Base-by-base conservation (phyloP, 1,140 invertebrate species). In the Ceratoteleas bidentatus region DNA sequence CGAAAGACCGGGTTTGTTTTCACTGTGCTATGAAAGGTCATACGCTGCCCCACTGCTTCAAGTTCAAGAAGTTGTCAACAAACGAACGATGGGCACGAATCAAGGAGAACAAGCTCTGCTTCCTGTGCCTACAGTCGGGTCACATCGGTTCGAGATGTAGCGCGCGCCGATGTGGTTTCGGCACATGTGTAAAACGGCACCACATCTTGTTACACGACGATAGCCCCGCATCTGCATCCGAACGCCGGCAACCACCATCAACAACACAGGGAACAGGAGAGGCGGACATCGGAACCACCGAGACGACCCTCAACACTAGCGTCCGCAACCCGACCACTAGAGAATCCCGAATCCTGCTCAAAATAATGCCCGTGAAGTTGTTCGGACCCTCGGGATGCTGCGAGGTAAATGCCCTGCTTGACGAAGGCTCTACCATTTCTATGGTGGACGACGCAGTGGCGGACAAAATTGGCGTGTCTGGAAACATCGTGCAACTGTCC, bases 391-490 rank as follows among this genome's bases (percentile, higher is more conserved):
- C 8, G 2, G 38, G 38, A 40, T 40, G 38, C 0, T 40, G 38
- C 11, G 38, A 40, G 7, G 16, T 66, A 0, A 61, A 56, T 43
- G 56, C 38, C 3, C 11, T 58, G 4, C 15, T 58, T 0, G 56
- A 58, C 15, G 56, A 58, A 43, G 56, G 56, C 10, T 58, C 56
- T 4, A 58, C 56, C 0, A 34, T 58, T 7, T 43, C 56, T 9
- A 15, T 45, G 24, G 9, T 50, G 6, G n/a, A 57, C 13, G 32
- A 50, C 11, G 14, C 0, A 11, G 43, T 34, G 32, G 50, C 52
- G 5, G 10, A 6, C 36, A 10, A 45, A 43, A 45, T 47, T 9
- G 53, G 34, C 8, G 8, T 45, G 4, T 24, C 32, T 10, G 53
- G 53, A n/a, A n/a, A 36, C 9, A 13, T n/a, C 1, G 10, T 36